Evolutionary conservation across 2,888 invertebrate genomes (phyloP).

Genomic region (Yponomeuta malinellus): DNA sequence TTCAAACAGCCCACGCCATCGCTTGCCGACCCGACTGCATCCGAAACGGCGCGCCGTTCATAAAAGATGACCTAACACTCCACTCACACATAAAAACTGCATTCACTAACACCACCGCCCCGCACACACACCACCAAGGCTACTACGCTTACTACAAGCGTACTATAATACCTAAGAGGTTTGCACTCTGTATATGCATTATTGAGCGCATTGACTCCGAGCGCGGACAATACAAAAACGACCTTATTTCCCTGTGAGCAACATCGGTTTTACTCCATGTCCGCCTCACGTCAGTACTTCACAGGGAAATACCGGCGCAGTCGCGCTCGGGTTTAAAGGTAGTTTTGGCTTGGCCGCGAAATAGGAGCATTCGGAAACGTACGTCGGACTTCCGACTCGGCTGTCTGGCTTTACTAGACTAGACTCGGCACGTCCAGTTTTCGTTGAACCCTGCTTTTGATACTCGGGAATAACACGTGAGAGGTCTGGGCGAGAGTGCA

Average conservation of each 20-base stretch:
- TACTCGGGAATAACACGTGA: neutral
- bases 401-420: slow-evolving; percentile 9
- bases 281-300: neutral
- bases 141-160: slow-evolving; percentile 50
- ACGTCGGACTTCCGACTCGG: slow-evolving; percentile 29
- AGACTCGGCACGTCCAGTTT: neutral
- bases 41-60: neutral
- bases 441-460: neutral
- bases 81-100: slow-evolving; percentile 30
- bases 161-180: slow-evolving; percentile 54
- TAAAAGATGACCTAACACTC: slow-evolving; percentile 4
- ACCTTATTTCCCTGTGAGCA: slow-evolving; percentile 26
- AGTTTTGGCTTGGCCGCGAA: slow-evolving; percentile 23
- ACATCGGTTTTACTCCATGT: neutral
- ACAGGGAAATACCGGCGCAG: neutral
- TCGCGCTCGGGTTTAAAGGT: slow-evolving; percentile 24
- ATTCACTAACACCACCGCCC: slow-evolving; percentile 30
- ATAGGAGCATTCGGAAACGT: slow-evolving; percentile 30
- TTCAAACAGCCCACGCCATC: neutral
- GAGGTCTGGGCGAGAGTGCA: slow-evolving; percentile 17
- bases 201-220: slow-evolving; percentile 15
- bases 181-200: slow-evolving; percentile 30
- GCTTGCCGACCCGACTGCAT: neutral
- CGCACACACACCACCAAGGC: slow-evolving; percentile 32
- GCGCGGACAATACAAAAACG: slow-evolving; percentile 21